phyloP scores from a whole-genome alignment of 2,888 invertebrate genomes.

The Ypsolopha sequella region DNA sequence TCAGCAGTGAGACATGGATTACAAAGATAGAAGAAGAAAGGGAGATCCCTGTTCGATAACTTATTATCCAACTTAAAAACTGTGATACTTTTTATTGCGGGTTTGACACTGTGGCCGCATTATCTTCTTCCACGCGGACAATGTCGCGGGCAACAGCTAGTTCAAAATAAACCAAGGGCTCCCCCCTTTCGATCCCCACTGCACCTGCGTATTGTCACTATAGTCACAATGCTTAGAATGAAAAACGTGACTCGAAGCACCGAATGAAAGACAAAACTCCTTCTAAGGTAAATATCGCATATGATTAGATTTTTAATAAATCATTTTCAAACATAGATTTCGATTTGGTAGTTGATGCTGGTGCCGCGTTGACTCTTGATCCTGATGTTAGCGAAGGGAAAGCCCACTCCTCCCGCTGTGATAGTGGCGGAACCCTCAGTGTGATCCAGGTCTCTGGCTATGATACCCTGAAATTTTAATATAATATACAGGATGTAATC shows the following conservation, averaged over 20 bases:
- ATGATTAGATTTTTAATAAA: no score
- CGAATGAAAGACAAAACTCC: slow-evolving; percentile 2
- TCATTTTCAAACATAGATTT: slow-evolving; percentile 29
- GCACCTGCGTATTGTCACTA: background rate
- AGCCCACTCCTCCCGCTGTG: slow-evolving; percentile 47
- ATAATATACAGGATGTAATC: no score
- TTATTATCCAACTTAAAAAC: no score
- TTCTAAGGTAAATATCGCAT: background rate
- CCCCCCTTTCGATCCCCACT: background rate
- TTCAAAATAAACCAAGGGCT: no score
- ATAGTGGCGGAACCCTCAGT: slow-evolving; percentile 25
- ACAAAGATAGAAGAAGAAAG: no score
- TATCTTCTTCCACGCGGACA: no score
- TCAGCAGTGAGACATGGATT: no score
- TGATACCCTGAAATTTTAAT: slow-evolving; percentile 31
- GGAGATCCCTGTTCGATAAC: no score
- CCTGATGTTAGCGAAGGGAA: slow-evolving; percentile 34
- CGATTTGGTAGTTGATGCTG: slow-evolving; percentile 35
- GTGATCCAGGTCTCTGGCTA: slow-evolving; percentile 35
- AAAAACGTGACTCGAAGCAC: no score
- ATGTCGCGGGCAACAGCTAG: no score
- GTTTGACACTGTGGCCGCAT: no score
- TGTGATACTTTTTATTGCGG: no score
- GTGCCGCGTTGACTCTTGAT: slow-evolving; percentile 42
- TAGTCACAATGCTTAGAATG: background rate